Evolutionary conservation across 1,140 invertebrate genomes (phyloP), one percentile per base, ranked within the genome.

Genomic region (Drosophila nikananu): DNA sequence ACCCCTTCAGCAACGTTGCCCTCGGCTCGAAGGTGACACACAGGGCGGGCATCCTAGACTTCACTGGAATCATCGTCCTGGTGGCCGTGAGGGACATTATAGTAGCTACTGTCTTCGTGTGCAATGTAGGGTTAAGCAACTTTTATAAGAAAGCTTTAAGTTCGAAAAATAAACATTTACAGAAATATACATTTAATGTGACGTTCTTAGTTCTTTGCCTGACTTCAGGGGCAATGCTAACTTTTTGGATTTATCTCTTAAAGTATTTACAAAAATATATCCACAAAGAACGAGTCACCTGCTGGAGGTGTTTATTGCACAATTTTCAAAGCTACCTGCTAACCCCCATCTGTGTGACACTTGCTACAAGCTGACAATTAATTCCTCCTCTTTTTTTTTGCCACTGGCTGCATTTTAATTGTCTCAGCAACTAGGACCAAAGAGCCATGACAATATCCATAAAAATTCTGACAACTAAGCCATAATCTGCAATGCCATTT

Each of bases 331-430:
- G 21, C 25, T 9, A 30, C n/a, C 35, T 12, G 2, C 17, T 25
- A n/a, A 32, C 17, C n/a, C 25, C 7, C n/a, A 13, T 12, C 41
- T n/a, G 8, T 35, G 12, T 35, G 27, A 44, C 27, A 25, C 44
- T 58, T 66, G 25, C 77, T 67, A 77, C 72, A 80, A 83, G 37
- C 76, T 77, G 83, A 71, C 72, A 86, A 77, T 83, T 80, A 81
- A 77, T 58, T 25, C 41, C 35, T 66, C 77, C 42, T 17, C 1
- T 44, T 17, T 42, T 68, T 30, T 42, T 41, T 15, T 73, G 82
- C 74, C 66, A 71, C 37, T 48, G 82, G 82, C 74, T 60, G 75
- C 74, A 52, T 87, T 86, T 86, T 86, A 86, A 86, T 86, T 87
- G 76, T 75, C 78, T 21, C 52, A 82, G 42, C 49, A 44, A 51